These are phyloP conservation scores for Aspidiotus destructor DNA, from an alignment of 2,888 invertebrate genomes.

Conservation along the genomic window DNA sequence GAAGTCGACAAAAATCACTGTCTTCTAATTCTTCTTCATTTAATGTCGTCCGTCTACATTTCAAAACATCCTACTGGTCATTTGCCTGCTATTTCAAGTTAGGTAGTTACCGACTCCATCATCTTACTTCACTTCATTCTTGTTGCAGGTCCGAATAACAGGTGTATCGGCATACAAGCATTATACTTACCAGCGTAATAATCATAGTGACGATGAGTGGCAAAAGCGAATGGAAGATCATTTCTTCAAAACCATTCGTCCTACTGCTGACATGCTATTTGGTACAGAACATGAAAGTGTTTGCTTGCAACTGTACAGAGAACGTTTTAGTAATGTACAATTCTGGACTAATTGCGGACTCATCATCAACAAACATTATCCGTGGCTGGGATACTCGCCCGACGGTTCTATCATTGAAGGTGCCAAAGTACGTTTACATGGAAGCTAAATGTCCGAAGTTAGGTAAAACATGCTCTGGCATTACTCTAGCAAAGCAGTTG, in stretches of 20 bases:
- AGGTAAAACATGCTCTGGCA: not conserved
- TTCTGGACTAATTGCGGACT: not conserved
- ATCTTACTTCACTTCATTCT: not conserved
- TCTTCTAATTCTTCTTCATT: too few relatives aligned
- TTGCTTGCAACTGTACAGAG: not conserved
- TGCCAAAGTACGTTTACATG: not conserved
- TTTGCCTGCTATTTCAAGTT: too few relatives aligned
- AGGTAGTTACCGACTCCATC: too few relatives aligned
- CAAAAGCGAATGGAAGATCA: not conserved
- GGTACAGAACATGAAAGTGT: not conserved
- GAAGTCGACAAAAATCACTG: too few relatives aligned
- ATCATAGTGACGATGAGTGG: not conserved
- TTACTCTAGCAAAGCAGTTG: not conserved
- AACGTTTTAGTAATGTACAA: not conserved
- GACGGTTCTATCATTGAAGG: not conserved
- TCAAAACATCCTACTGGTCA: too few relatives aligned
- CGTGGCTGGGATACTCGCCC: not conserved
- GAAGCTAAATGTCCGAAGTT: not conserved
- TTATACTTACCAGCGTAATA: not conserved
- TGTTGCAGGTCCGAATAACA: not conserved
- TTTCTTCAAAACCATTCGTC: not conserved
- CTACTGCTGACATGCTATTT: not conserved
- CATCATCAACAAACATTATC: not conserved
- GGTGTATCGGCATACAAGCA: not conserved
- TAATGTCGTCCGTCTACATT: too few relatives aligned